Base-by-base conservation (phyloP, 2,888 invertebrate species). In the Sinopyrophorus schimmeli region DNA sequence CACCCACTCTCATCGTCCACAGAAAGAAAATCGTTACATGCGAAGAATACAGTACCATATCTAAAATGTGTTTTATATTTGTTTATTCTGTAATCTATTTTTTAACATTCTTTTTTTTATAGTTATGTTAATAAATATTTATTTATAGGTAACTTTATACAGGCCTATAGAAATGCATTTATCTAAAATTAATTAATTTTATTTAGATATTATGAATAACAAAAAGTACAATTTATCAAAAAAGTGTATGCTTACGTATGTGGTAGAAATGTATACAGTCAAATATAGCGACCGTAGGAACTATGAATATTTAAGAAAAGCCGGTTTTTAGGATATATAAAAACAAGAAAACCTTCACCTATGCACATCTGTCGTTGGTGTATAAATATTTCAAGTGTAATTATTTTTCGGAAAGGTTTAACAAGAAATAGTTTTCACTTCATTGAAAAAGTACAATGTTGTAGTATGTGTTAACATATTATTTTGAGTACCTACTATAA, bases 11-110 rank as follows among this genome's bases (percentile, higher is more conserved):
- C 61, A 61, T 60, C 62, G 55, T 63, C 67, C 60, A 62, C 62
- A 64, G 69, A 71, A 72, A 71, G 71, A 71, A 72, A 72, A 72
- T 71, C 71, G 72, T 71, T 72, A 72, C 70, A 64, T 59, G 69
- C 67, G 68, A 71, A 70, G 71, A 70, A 71, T 71, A 69, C 68
- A 65, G 69, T 66, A 67, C 38, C 31, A 43, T 39, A 49, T 42
- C 49, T 31, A 27, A 43, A 48, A 48, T 48, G 41, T 21, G n/a
- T n/a, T n/a, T n/a, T n/a, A n/a, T n/a, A n/a, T n/a, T n/a, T n/a
- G n/a, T n/a, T n/a, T n/a, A n/a, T n/a, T n/a, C n/a, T n/a, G n/a
- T n/a, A n/a, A n/a, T n/a, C n/a, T n/a, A n/a, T n/a, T 32, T 21
- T 31, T 14, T 31, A 17, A 16, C 32, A 32, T 17, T 32, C 14